phyloP scores from a whole-genome alignment of 2,113 vertebrate species.

The Nanorana parkeri region DNA sequence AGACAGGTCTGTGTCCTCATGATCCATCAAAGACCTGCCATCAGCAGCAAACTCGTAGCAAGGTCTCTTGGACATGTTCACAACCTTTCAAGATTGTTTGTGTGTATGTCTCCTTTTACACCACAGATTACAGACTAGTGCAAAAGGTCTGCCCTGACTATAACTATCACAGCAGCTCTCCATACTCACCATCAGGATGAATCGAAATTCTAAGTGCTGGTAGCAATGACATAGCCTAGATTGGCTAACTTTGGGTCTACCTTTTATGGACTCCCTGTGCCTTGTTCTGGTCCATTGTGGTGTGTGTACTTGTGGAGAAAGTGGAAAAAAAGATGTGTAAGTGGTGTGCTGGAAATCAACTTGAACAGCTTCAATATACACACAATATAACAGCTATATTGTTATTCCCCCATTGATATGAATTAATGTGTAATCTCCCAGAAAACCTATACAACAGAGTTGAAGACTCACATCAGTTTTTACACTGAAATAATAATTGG shows the following conservation, averaged over 20 bases:
- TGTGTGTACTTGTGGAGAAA: conserved; percentile 34
- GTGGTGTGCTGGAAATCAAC: conserved; percentile 41
- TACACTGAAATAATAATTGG: too few relatives aligned
- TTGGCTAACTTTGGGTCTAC: conserved; percentile 43
- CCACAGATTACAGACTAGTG: conserved; percentile 94
- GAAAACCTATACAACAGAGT: not conserved
- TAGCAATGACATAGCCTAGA: conserved; percentile 20
- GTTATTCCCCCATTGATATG: not conserved
- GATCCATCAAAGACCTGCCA: conserved; percentile 95
- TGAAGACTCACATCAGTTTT: not conserved
- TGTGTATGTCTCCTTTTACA: conserved; percentile 98
- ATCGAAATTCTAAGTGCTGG: not conserved
- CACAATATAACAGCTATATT: conserved; percentile 19
- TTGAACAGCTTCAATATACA: conserved; percentile 37
- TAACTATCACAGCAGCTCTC: conserved; percentile 89
- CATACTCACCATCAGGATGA: conserved; percentile 93
- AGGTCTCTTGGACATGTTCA: conserved; percentile 95
- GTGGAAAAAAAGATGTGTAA: fast-evolving
- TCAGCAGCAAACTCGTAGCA: conserved; percentile 93
- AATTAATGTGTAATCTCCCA: conserved; percentile 1
- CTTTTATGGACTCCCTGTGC: conserved; percentile 53
- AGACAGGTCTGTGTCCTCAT: conserved; percentile 91
- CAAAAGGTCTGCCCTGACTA: conserved; percentile 98
- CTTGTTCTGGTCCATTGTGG: conserved; percentile 57
- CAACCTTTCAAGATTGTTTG: conserved; percentile 96